These are phyloP conservation scores for Bimastos eiseni DNA, from an alignment of 2,888 invertebrate genomes.

Conservation along the genomic window DNA sequence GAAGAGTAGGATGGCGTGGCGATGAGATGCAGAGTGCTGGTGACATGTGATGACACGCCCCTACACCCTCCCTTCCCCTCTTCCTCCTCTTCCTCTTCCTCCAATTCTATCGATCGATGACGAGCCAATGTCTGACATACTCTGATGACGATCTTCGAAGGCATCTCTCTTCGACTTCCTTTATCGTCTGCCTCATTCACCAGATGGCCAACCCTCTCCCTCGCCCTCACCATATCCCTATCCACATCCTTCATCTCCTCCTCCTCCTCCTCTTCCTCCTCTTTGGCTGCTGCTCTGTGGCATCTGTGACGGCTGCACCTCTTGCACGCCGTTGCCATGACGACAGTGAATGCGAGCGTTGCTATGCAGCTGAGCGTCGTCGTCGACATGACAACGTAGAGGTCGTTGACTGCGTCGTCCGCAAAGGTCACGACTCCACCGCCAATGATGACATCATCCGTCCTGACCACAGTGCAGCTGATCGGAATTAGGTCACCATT, in stretches of 20 bases:
- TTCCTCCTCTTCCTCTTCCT: not conserved
- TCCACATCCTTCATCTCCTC: not conserved
- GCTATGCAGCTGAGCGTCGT: not conserved
- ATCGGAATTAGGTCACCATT: not conserved
- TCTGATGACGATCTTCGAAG: not conserved
- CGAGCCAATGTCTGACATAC: not conserved
- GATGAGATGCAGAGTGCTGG: not conserved
- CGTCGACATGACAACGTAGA: not conserved
- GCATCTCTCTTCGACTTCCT: not conserved
- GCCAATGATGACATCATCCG: not conserved
- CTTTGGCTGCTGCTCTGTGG: not conserved
- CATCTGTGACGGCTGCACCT: not conserved
- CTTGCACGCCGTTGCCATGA: not conserved
- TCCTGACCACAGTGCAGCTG: slow-evolving; percentile 7
- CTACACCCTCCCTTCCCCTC: not conserved
- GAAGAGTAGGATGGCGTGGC: not conserved
- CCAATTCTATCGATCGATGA: not conserved
- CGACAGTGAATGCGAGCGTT: not conserved
- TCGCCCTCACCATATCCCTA: not conserved
- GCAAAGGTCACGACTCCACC: no score
- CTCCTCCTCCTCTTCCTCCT: not conserved
- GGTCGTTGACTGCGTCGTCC: not conserved
- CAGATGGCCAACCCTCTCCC: not conserved
- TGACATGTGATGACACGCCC: not conserved
- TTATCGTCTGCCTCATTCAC: not conserved